Evolutionary conservation across 2,888 invertebrate genomes (phyloP), one percentile per base, ranked within the genome.

Genomic region (Sclerodermus sp.): DNA sequence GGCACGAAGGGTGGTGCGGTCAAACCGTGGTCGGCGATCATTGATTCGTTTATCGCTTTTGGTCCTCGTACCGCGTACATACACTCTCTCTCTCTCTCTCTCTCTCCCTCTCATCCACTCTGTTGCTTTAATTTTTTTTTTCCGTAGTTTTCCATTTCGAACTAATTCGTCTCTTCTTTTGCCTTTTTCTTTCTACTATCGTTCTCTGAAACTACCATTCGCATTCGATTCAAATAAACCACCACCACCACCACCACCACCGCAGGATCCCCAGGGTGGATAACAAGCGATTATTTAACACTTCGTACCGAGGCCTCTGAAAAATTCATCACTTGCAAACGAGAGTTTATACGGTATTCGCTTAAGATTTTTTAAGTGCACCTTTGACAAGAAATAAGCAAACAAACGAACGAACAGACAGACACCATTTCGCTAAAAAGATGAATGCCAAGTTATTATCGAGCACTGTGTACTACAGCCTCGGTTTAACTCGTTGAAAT

Each of bases 41-140:
- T 70, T 74, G 74, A 75, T 75, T 76, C 76, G 70, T 72, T 76
- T 74, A 75, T 72, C 68, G 67, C 62, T 61, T 57, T 53, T 23
- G 23, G 23, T 23, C 23, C 23, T 8, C 23, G 23, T 23, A 8
- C 4, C 23, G 23, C 23, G 8, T 23, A 23, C 4, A 23, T 23
- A n/a, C 46, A 41, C 48, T 44, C n/a, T 42, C 38, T 47, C 36
- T 45, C 37, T 57, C 52, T 46, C 57, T 55, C 55, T 51, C 50
- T 37, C 54, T 40, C 42, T 57, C 47, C 56, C 55, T 43, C 41
- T 40, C 56, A 64, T 60, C 58, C 55, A 55, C 58, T 64, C 62
- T 59, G 32, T 31, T 38, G 38, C 55, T 60, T 60, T 60, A 58
- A 64, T 67, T 63, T 61, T 23, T 48, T 45, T 39, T 23, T 48